phyloP scores from a whole-genome alignment of 1,140 invertebrate species.

The Neuroterus valhalla region DNA sequence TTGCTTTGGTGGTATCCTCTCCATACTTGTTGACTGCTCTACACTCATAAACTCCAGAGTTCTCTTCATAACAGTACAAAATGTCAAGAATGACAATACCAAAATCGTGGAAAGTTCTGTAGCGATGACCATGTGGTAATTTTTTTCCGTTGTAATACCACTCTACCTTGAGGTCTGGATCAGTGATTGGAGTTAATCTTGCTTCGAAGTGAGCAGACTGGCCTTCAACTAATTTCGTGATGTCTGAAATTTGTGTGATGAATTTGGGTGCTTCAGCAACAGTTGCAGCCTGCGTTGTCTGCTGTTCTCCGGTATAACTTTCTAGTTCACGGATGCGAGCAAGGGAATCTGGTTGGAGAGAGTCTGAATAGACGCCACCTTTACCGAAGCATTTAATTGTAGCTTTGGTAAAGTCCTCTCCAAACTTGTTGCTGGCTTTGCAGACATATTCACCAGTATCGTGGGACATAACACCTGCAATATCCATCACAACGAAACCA shows the following conservation, averaged over 20 bases:
- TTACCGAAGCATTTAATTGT: slow-evolving; percentile 88
- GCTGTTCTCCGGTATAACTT: slow-evolving; percentile 80
- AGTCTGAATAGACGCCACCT: slow-evolving; percentile 93
- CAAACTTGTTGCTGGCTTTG: slow-evolving; percentile 91
- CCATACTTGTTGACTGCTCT: slow-evolving; percentile 94
- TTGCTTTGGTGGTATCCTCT: slow-evolving; percentile 90
- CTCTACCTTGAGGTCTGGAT: slow-evolving; percentile 94
- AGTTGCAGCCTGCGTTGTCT: slow-evolving; percentile 78
- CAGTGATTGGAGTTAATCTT: slow-evolving; percentile 90
- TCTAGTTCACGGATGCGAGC: slow-evolving; percentile 93
- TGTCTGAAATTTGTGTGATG: slow-evolving; percentile 88
- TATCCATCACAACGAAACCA: slow-evolving; percentile 96
- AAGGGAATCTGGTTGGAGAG: slow-evolving; percentile 94
- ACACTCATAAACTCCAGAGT: slow-evolving; percentile 95
- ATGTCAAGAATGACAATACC: slow-evolving; percentile 97
- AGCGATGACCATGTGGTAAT: slow-evolving; percentile 93
- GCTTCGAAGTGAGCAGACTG: slow-evolving; percentile 97
- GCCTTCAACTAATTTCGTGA: slow-evolving; percentile 90
- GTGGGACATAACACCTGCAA: slow-evolving; percentile 94
- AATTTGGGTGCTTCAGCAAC: slow-evolving; percentile 91
- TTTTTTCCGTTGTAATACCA: slow-evolving; percentile 97
- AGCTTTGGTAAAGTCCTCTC: slow-evolving; percentile 90
- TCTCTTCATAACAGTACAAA: slow-evolving; percentile 97
- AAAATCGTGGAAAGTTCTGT: slow-evolving; percentile 97
- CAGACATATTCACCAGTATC: slow-evolving; percentile 96